These are phyloP conservation scores for Buphagus erythrorhynchus DNA, from an alignment of 2,797 vertebrate genomes.

Conservation along the genomic window DNA sequence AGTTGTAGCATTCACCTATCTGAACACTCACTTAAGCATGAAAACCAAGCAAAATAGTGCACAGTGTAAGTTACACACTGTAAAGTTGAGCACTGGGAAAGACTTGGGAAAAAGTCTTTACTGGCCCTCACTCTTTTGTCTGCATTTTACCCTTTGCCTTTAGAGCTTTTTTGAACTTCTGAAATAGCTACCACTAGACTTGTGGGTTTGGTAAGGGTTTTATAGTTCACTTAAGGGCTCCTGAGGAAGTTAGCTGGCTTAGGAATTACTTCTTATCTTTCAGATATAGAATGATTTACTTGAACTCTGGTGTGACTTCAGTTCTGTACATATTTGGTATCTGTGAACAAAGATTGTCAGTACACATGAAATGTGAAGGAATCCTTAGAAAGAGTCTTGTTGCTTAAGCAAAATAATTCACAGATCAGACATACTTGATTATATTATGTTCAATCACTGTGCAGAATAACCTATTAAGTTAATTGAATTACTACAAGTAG, in stretches of 20 bases:
- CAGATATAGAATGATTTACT: constrained; percentile 47
- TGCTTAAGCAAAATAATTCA: not conserved
- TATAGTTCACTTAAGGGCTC: constrained; percentile 27
- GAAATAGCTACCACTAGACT: not conserved
- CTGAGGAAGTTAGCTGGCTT: constrained; percentile 32
- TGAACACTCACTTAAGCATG: not conserved
- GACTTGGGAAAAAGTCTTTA: not conserved
- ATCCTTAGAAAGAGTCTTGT: not conserved
- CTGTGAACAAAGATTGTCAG: not conserved
- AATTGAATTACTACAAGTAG: not conserved
- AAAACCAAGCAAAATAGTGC: not conserved
- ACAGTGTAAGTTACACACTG: not conserved
- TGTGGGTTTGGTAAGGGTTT: not conserved
- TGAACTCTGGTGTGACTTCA: constrained; percentile 23
- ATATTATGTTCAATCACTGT: not conserved
- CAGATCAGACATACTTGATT: not conserved
- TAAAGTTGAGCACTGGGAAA: not conserved
- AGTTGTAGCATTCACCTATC: not conserved
- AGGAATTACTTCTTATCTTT: constrained; percentile 55
- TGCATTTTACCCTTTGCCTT: not conserved
- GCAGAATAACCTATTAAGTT: not conserved
- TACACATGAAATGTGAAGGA: not conserved
- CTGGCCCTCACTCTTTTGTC: not conserved
- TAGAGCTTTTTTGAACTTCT: not conserved
- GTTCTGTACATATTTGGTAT: not conserved